A percentile compares a stretch with the other conserved stretches of the same genome.
Evolutionary conservation across 2,888 invertebrate species (phyloP).

Genomic region (Oithona nana): DNA sequence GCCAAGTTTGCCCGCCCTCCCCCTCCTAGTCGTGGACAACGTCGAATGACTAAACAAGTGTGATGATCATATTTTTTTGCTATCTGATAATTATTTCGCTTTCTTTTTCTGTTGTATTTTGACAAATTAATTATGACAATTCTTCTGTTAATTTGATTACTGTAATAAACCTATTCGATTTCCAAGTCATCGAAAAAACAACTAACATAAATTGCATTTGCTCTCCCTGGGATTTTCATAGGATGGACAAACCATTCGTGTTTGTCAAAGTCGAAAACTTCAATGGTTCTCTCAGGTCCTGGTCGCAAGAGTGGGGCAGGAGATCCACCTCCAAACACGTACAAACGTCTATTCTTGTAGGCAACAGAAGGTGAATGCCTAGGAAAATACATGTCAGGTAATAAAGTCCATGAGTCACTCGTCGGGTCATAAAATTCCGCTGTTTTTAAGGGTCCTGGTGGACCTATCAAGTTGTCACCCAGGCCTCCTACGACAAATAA

Average conservation of each 20-base stretch:
- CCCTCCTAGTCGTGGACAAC: conserved; percentile 77
- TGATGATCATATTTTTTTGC: neutral
- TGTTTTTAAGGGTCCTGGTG: neutral
- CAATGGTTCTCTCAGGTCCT: conserved; percentile 1
- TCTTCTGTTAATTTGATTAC: neutral
- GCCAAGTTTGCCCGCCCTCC: conserved; percentile 92
- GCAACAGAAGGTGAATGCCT: neutral
- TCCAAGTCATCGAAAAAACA: neutral
- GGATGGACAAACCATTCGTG: conserved; percentile 1
- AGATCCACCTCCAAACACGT: conserved; percentile 3
- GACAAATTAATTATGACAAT: neutral
- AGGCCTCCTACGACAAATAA: neutral
- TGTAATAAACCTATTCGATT: neutral
- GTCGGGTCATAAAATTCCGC: neutral
- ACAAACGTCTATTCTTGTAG: neutral
- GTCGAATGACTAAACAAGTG: conserved; percentile 52
- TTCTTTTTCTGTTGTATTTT: neutral
- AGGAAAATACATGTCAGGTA: conserved; percentile 5
- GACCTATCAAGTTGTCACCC: neutral
- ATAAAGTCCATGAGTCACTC: neutral
- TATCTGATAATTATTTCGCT: neutral
- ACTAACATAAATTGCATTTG: conserved; percentile 3
- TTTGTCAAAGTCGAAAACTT: neutral
- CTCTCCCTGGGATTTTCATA: neutral
- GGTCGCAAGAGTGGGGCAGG: neutral